These are phyloP conservation scores for Frieseomelitta varia DNA, from an alignment of 1,140 invertebrate genomes.

Conservation along the genomic window DNA sequence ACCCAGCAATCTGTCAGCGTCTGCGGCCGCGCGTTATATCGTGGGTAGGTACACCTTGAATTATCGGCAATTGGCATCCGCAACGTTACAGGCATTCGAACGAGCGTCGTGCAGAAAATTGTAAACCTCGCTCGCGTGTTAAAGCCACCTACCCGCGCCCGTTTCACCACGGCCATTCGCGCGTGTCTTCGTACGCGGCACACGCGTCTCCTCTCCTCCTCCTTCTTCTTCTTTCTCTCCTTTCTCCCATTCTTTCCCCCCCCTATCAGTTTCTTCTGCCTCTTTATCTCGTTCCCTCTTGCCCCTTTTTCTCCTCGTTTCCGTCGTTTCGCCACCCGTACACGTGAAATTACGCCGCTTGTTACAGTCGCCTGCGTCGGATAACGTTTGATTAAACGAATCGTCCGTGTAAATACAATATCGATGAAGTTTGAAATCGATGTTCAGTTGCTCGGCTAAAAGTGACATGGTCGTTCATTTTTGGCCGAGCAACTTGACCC, in stretches of 20 bases:
- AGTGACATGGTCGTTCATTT: too few species aligned
- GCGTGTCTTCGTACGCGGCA: slow-evolving; percentile 32
- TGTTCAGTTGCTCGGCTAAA: too few species aligned
- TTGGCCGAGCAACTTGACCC: too few species aligned
- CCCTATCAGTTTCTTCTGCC: neutral
- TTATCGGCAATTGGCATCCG: slow-evolving; percentile 75
- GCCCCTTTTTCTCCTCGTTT: too few species aligned
- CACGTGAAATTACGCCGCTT: too few species aligned
- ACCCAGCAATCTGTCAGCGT: slow-evolving; percentile 61
- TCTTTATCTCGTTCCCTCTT: neutral
- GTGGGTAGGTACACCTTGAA: slow-evolving; percentile 69
- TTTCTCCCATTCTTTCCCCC: neutral
- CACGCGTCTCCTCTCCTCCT: slow-evolving; percentile 30
- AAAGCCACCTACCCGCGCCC: slow-evolving; percentile 41
- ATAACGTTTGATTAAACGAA: too few species aligned
- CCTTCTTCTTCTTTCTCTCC: neutral
- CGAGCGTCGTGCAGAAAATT: slow-evolving; percentile 70
- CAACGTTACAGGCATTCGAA: slow-evolving; percentile 71
- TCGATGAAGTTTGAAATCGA: too few species aligned
- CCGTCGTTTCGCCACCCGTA: neutral
- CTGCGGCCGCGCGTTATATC: slow-evolving; percentile 62
- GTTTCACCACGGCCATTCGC: slow-evolving; percentile 52
- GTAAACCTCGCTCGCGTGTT: slow-evolving; percentile 58
- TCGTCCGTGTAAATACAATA: too few species aligned
- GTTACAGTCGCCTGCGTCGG: too few species aligned